These are phyloP conservation scores for Pycnonotus jocosus DNA, from an alignment of 2,113 vertebrate genomes.

Conservation along the genomic window DNA sequence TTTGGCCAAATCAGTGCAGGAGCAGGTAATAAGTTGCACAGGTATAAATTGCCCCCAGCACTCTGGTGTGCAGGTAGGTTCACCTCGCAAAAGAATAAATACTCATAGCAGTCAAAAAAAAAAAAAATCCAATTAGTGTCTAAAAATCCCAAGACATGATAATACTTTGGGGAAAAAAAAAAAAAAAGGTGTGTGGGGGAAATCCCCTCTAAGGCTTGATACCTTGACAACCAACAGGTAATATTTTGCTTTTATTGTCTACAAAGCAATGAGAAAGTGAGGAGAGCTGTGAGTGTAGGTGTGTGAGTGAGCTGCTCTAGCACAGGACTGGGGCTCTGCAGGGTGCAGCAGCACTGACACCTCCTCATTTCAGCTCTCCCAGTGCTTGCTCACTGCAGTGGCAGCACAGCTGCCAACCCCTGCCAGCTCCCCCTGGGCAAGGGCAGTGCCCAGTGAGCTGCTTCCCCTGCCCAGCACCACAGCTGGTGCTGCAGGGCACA, in stretches of 20 bases:
- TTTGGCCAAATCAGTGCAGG: background rate
- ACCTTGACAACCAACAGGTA: constrained; percentile 50
- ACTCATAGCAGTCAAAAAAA: background rate
- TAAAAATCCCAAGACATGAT: constrained; percentile 31
- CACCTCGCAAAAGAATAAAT: constrained; percentile 11
- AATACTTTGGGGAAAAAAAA: background rate
- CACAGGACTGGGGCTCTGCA: background rate
- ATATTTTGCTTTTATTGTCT: constrained; percentile 48
- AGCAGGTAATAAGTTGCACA: background rate
- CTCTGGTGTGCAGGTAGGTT: background rate
- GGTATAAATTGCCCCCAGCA: background rate
- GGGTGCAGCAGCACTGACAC: background rate
- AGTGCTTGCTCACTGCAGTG: background rate
- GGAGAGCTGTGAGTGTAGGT: background rate
- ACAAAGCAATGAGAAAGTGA: constrained; percentile 7
- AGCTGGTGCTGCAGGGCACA: background rate
- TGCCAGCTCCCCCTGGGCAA: background rate
- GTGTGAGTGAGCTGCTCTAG: background rate
- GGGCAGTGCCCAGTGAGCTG: background rate
- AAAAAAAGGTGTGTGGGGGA: background rate
- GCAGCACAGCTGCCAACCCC: background rate
- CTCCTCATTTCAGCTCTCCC: background rate
- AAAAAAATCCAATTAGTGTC: constrained; percentile 30
- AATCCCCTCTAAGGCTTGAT: constrained; percentile 7
- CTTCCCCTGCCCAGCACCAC: background rate